Evolutionary conservation across 2,113 vertebrate genomes (phyloP), one percentile per base, ranked within the genome.

Genomic region (Myotis brandtii): DNA sequence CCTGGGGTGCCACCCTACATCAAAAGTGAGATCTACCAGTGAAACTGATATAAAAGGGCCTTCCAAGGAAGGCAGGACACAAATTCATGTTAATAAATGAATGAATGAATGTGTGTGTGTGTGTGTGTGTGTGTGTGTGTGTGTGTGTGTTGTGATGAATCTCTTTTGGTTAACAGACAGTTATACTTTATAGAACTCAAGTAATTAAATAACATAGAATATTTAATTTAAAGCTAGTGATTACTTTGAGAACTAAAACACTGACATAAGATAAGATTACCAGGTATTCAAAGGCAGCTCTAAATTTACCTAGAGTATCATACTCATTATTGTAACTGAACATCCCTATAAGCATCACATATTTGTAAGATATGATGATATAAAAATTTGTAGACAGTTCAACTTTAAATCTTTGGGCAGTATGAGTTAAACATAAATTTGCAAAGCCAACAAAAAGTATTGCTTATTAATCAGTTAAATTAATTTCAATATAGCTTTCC

Each of bases 381-480:
- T 86, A 66, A 85, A 91, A 20, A 20, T 66, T 54, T 77, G 46
- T 5, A 32, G 9, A 66, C 59, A 77, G 10, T 12, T 75, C 25
- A 81, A 67, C 30, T 67, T 91, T 2, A 46, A 40, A 66, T 75
- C 11, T 77, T 95, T 69, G 32, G 17, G 59, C 9, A 56, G 10
- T 9, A 18, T 50, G 8, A 90, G 5, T 81, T 64, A 46, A 76
- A 73, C 3, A 80, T 59, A 69, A 76, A 69, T 82, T 76, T 70
- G 3, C 10, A 66, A 87, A 67, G 9, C 5, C 14, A 67, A n/a
- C 16, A 67, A 87, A 76, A 86, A 1, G 12, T 90, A 94, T 95
- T 77, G 3, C 46, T 7, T 34, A 70, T 46, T 87, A 21, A 59
- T 94, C 91, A 95, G n/a, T 95, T 86, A 89, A 91, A 37, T 40